Percentiles rank a stretch among this genome's conserved stretches.
Conservation (phyloP, 92 coral and sea anemone species). For the Palythoa grandis region DNA sequence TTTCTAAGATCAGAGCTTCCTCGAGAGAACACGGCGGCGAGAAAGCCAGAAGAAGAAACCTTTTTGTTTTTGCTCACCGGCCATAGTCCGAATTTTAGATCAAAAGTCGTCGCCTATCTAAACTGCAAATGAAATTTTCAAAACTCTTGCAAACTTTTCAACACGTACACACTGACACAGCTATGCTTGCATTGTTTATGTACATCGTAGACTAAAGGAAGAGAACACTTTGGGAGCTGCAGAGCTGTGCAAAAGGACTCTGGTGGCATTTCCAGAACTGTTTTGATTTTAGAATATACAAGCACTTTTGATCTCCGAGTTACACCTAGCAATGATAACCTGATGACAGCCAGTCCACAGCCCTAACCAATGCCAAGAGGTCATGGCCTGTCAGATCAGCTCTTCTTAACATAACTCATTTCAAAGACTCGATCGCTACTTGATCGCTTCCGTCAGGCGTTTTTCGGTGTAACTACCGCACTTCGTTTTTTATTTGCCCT, state of each 20-base stretch:
- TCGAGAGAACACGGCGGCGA: no score
- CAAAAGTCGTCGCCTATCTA: not conserved
- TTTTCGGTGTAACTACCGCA: constrained; percentile 3
- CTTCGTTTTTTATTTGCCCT: constrained; percentile 14
- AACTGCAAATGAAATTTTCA: not conserved
- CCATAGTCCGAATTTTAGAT: not conserved
- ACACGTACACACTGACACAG: not conserved
- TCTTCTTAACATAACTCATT: not conserved
- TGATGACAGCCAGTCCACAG: constrained; percentile 13
- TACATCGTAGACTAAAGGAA: not conserved
- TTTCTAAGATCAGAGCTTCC: no score
- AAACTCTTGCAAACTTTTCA: not conserved
- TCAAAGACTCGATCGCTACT: constrained; percentile 2
- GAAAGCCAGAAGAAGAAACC: no score
- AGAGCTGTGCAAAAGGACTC: not conserved
- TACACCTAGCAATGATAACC: not conserved
- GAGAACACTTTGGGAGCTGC: no score
- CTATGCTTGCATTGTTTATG: not conserved
- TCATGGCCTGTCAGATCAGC: constrained; percentile 35
- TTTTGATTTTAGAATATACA: not conserved
- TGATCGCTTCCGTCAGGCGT: constrained; percentile 36
- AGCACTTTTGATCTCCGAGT: not conserved
- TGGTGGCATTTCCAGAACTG: not conserved
- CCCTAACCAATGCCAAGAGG: constrained; percentile 14
- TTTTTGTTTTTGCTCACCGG: not conserved